Conservation (phyloP, 2,113 vertebrate genomes). For the Brevimyrus niger region DNA sequence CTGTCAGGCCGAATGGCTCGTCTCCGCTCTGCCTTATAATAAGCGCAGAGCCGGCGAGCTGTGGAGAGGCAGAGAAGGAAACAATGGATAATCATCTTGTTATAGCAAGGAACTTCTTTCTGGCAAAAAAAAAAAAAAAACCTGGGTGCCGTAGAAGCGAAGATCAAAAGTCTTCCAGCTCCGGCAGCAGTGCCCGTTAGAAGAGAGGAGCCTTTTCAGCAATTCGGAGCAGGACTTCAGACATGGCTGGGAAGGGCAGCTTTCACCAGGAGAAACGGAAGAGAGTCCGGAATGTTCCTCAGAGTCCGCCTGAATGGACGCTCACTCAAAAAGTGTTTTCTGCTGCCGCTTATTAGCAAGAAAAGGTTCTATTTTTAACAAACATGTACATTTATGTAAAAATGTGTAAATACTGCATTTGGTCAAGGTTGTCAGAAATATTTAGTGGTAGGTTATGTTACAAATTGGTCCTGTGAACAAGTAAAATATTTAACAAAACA, state of each 20-base stretch:
- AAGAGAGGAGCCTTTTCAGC: not conserved
- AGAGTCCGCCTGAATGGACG: too few relatives aligned
- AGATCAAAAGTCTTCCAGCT: not conserved
- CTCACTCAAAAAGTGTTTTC: not conserved
- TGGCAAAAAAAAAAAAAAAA: too few relatives aligned
- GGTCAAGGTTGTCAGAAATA: not conserved
- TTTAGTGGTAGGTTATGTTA: not conserved
- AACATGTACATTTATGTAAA: not conserved
- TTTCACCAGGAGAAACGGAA: not conserved
- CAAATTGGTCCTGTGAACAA: not conserved
- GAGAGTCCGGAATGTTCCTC: not conserved
- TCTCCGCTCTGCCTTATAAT: not conserved
- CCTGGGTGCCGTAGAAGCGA: not conserved
- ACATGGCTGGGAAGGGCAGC: not conserved
- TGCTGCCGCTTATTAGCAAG: not conserved
- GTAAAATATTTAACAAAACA: not conserved
- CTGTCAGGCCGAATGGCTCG: not conserved
- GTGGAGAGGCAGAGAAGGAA: not conserved
- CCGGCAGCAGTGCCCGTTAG: not conserved
- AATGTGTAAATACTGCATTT: not conserved
- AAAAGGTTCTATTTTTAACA: not conserved
- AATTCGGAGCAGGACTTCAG: not conserved
- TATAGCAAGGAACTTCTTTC: not conserved
- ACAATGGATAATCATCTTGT: constrained; percentile 6
- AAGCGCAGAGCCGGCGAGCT: not conserved